Evolutionary conservation across 1,140 invertebrate genomes (phyloP).

Genomic region (Asbolus verrucosus): DNA sequence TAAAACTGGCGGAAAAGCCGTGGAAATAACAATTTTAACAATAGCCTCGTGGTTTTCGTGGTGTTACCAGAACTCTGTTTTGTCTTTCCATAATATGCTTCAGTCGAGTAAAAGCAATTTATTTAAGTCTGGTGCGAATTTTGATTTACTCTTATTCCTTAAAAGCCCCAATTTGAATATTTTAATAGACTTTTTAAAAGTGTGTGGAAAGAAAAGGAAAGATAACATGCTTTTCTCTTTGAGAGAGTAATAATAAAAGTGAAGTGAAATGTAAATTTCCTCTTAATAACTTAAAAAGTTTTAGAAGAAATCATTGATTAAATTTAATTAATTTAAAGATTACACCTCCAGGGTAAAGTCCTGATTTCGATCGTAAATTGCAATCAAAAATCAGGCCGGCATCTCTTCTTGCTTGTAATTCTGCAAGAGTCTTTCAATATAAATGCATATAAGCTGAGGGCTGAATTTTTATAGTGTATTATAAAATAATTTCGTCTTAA

Average conservation of each 20-base stretch:
- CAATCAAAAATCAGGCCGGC: constrained; percentile 8
- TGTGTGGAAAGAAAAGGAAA: constrained; percentile 27
- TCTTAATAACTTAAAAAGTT: constrained; percentile 10
- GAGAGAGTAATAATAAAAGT: constrained; percentile 28
- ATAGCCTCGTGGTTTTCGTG: no score
- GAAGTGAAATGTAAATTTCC: constrained; percentile 27
- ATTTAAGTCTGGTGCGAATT: constrained; percentile 33
- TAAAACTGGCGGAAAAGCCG: no score
- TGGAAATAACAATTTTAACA: no score
- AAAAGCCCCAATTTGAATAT: constrained; percentile 41
- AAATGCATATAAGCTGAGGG: constrained; percentile 6
- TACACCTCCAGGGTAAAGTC: background rate
- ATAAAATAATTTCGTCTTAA: constrained; percentile 10
- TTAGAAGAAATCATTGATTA: constrained; percentile 15
- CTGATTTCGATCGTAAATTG: background rate
- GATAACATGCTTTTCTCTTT: constrained; percentile 27
- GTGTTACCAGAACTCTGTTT: constrained; percentile 18
- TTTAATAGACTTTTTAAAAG: constrained; percentile 39
- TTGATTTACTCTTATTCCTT: constrained; percentile 23
- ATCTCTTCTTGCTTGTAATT: background rate
- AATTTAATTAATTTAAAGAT: constrained; percentile 36
- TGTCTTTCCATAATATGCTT: constrained; percentile 1
- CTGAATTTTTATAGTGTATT: constrained; percentile 11
- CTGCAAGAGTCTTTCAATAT: background rate
- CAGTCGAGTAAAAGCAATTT: constrained; percentile 17